Conservation (phyloP, 2,113 vertebrate species). For the Boleophthalmus pectinirostris region DNA sequence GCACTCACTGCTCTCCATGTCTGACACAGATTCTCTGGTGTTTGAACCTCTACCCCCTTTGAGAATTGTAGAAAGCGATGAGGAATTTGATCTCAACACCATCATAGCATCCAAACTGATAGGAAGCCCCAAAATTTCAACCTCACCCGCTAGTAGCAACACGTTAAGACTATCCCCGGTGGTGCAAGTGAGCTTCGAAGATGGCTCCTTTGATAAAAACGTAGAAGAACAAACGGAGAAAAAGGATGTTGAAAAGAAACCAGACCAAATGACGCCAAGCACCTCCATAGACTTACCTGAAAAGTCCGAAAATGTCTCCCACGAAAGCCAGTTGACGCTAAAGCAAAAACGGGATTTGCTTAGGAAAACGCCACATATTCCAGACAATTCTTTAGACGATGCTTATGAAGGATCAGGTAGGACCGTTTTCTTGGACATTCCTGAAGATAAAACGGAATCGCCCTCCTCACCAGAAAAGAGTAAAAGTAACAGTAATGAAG, state of each 20-base stretch:
- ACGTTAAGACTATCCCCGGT: conserved; percentile 83
- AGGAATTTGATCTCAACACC: conserved; percentile 83
- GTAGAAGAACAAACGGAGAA: conserved; percentile 38
- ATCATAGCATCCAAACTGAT: conserved; percentile 56
- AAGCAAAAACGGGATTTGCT: conserved; percentile 94
- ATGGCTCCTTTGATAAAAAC: conserved; percentile 82
- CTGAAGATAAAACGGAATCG: conserved; percentile 82
- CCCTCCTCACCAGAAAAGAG: conserved; percentile 80
- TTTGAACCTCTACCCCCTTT: conserved; percentile 94
- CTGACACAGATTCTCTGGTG: conserved; percentile 95
- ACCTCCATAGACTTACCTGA: conserved; percentile 72
- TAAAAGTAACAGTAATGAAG: conserved; percentile 77
- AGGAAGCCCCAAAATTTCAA: conserved; percentile 62
- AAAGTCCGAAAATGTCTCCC: conserved; percentile 59
- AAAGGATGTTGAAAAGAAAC: conserved; percentile 41
- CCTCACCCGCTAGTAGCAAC: conserved; percentile 75
- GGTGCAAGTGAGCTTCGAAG: conserved; percentile 91
- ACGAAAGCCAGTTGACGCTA: conserved; percentile 86
- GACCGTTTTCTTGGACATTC: conserved; percentile 86
- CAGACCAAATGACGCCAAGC: conserved; percentile 47
- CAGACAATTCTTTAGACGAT: conserved; percentile 87
- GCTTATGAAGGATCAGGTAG: conserved; percentile 73
- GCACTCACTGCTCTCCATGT: conserved; percentile 89
- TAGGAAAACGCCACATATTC: conserved; percentile 86
- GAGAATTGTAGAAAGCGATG: conserved; percentile 94